Evolutionary conservation across 2,888 invertebrate species (phyloP).

Genomic region (Adelphocoris suturalis): DNA sequence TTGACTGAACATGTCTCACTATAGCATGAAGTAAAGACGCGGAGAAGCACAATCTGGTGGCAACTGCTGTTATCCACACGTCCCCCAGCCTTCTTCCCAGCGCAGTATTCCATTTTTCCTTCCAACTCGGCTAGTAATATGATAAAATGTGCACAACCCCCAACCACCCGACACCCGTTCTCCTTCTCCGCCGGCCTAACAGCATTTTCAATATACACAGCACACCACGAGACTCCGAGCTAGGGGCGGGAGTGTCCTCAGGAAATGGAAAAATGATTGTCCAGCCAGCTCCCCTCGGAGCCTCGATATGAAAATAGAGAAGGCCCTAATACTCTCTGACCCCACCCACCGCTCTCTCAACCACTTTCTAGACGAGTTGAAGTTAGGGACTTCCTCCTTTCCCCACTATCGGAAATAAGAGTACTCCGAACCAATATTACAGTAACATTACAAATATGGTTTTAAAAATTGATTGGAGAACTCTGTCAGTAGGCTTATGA

Average conservation of each 20-base stretch:
- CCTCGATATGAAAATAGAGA: conserved; percentile 39
- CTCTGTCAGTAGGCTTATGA: too few relatives aligned
- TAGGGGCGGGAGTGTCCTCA: not conserved
- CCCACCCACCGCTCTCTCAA: not conserved
- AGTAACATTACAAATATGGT: too few relatives aligned
- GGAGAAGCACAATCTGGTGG: conserved; percentile 13
- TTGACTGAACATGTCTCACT: not conserved
- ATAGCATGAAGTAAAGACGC: not conserved
- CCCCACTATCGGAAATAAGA: conserved; percentile 8
- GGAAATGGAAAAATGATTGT: conserved; percentile 39
- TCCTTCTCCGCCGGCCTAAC: not conserved
- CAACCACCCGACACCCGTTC: not conserved
- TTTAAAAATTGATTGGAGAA: too few relatives aligned
- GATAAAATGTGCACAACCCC: conserved; percentile 10
- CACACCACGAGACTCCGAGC: not conserved
- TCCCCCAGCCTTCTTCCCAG: not conserved
- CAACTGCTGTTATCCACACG: conserved; percentile 1
- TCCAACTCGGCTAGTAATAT: conserved; percentile 7
- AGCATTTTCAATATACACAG: conserved; percentile 40
- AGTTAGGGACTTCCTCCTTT: not conserved
- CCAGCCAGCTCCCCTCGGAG: not conserved
- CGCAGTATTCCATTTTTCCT: conserved; percentile 11
- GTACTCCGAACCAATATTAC: too few relatives aligned
- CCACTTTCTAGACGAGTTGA: conserved; percentile 6
- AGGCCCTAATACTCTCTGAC: conserved; percentile 23